Evolutionary conservation across 2,113 vertebrate genomes (phyloP).

Genomic region (Aldabrachelys gigantea): DNA sequence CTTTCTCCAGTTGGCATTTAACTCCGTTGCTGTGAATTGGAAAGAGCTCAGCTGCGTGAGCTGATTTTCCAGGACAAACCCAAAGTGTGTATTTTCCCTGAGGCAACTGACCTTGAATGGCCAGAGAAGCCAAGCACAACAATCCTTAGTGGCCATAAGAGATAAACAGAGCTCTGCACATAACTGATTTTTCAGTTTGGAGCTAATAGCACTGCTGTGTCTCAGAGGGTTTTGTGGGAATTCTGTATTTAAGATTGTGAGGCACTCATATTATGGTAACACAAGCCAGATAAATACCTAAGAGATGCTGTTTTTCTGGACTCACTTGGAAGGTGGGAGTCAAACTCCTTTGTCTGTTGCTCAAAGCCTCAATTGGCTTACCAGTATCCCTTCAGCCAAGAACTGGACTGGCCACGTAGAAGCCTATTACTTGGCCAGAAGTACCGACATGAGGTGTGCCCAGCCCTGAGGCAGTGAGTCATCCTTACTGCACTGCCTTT

Average conservation of each 20-base stretch:
- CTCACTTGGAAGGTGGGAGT: too few species aligned
- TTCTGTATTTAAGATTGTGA: too few species aligned
- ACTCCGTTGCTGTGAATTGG: neutral
- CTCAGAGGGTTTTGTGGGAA: too few species aligned
- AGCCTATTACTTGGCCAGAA: neutral
- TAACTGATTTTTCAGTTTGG: neutral
- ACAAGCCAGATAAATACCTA: too few species aligned
- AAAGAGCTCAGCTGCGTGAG: neutral
- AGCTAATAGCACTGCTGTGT: too few species aligned
- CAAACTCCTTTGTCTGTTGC: neutral
- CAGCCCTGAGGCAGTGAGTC: neutral
- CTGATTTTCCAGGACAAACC: neutral
- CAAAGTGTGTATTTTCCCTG: neutral
- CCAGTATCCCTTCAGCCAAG: neutral
- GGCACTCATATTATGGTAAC: too few species aligned
- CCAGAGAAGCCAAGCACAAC: neutral
- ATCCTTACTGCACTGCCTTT: neutral
- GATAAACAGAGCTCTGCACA: neutral
- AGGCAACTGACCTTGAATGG: neutral
- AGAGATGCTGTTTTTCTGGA: too few species aligned
- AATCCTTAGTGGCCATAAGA: neutral
- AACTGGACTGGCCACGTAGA: neutral
- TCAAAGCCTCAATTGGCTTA: neutral
- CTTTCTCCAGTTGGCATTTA: neutral
- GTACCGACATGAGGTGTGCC: neutral